A percentile compares a stretch with the other conserved stretches of the same genome.
These are phyloP conservation scores for Rafetus swinhoei DNA, from an alignment of 2,113 vertebrate genomes.

Conservation along the genomic window DNA sequence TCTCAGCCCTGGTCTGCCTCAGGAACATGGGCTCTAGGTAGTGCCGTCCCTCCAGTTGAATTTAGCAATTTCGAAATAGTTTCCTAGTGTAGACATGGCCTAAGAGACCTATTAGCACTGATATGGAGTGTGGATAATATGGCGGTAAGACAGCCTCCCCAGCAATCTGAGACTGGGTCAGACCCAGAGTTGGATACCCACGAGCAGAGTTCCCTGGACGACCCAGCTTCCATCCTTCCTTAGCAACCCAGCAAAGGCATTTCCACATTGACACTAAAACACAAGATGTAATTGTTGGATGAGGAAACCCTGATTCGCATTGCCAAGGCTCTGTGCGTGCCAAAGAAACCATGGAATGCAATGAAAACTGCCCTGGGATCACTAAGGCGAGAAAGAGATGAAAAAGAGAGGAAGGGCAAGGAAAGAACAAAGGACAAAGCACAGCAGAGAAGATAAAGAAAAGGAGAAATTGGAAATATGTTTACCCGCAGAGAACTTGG, in stretches of 20 bases:
- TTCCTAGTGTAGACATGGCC: not conserved
- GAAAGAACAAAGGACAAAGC: not conserved
- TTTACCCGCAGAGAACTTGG: not conserved
- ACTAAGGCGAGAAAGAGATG: not conserved
- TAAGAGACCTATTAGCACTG: not conserved
- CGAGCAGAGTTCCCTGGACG: not conserved
- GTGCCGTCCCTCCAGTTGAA: too few relatives aligned
- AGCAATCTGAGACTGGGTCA: not conserved
- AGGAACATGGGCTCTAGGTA: too few relatives aligned
- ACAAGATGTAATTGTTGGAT: not conserved
- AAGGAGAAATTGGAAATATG: rapidly evolving
- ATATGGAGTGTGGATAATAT: too few relatives aligned
- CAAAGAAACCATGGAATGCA: not conserved
- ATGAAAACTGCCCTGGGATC: not conserved
- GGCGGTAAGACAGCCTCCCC: not conserved
- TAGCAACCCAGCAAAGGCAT: not conserved
- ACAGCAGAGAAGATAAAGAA: not conserved
- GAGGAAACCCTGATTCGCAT: not conserved
- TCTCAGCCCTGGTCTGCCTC: too few relatives aligned
- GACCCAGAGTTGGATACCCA: not conserved
- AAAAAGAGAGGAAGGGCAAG: not conserved
- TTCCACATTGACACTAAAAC: constrained; percentile 1
- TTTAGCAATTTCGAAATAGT: too few relatives aligned
- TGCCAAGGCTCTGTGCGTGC: not conserved
- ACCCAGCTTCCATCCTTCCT: not conserved